These are phyloP conservation scores for Gymnarchus niloticus DNA, from an alignment of 2,113 vertebrate species.

Conservation along the genomic window DNA sequence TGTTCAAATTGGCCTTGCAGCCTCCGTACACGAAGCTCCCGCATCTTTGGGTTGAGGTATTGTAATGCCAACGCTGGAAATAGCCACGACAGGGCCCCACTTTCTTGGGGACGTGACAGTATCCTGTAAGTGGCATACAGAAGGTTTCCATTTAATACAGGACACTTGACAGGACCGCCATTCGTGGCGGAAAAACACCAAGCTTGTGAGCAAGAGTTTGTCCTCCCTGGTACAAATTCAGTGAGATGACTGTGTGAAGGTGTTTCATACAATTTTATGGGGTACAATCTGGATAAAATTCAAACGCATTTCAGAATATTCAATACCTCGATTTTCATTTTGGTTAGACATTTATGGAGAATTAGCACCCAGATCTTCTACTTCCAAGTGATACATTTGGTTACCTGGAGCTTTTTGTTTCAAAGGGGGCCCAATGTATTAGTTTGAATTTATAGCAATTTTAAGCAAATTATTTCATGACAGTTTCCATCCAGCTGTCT, in stretches of 20 bases:
- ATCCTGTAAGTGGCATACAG: slow-evolving; percentile 50
- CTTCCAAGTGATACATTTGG: background rate
- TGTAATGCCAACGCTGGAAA: slow-evolving; percentile 84
- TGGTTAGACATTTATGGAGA: background rate
- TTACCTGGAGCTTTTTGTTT: background rate
- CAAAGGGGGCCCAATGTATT: background rate
- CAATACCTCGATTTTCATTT: background rate
- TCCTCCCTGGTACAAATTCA: background rate
- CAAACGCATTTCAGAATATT: background rate
- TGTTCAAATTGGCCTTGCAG: slow-evolving; percentile 82
- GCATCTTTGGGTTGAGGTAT: slow-evolving; percentile 54
- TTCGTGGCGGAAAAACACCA: background rate
- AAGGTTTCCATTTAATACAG: background rate
- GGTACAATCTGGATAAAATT: background rate
- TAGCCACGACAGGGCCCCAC: slow-evolving; percentile 78
- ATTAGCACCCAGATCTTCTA: background rate
- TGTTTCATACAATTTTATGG: background rate
- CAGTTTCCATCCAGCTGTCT: background rate
- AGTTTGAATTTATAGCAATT: no score
- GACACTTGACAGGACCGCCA: background rate
- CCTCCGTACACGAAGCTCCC: slow-evolving; percentile 76
- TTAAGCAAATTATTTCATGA: background rate
- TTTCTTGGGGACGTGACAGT: slow-evolving; percentile 69
- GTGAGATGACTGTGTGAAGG: background rate
- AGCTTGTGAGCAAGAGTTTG: background rate